Evolutionary conservation across 2,113 vertebrate species (phyloP).

Genomic region (Notarius lentiginosus): DNA sequence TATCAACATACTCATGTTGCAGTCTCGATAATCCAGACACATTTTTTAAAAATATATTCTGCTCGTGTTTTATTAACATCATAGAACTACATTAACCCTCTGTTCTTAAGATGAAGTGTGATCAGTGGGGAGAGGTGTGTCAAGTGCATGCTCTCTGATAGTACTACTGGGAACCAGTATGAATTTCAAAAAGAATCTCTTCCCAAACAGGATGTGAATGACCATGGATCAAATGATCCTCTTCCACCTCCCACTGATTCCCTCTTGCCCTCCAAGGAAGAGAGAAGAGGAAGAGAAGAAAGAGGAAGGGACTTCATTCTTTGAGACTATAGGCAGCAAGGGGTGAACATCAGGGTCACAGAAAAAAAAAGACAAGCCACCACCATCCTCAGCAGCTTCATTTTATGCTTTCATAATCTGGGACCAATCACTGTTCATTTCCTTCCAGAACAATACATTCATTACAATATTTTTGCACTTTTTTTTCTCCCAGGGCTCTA

Average conservation of each 20-base stretch:
- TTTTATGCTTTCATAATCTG: conserved; percentile 25
- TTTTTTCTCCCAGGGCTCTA: conserved; percentile 21
- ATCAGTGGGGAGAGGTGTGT: conserved; percentile 1
- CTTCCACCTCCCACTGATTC: conserved; percentile 37
- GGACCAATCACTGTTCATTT: conserved; percentile 7
- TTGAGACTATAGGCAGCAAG: neutral
- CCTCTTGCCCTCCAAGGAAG: conserved; percentile 6
- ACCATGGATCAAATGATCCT: conserved; percentile 26
- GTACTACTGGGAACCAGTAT: conserved; percentile 16
- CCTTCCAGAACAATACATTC: neutral
- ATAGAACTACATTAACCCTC: neutral
- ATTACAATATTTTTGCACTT: neutral
- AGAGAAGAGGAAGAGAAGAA: conserved; percentile 24
- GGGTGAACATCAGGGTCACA: neutral
- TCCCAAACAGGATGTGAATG: conserved; percentile 42
- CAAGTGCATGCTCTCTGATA: conserved; percentile 7
- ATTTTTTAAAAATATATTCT: neutral
- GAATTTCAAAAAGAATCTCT: conserved; percentile 26
- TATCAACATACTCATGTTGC: neutral
- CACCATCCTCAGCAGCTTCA: neutral
- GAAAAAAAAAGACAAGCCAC: neutral
- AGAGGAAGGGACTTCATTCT: conserved; percentile 50
- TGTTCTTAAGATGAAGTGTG: neutral
- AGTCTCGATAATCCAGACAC: neutral
- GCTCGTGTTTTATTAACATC: no score